phyloP scores from a whole-genome alignment of 2,113 vertebrate species.

The Thamnophis sirtalis region DNA sequence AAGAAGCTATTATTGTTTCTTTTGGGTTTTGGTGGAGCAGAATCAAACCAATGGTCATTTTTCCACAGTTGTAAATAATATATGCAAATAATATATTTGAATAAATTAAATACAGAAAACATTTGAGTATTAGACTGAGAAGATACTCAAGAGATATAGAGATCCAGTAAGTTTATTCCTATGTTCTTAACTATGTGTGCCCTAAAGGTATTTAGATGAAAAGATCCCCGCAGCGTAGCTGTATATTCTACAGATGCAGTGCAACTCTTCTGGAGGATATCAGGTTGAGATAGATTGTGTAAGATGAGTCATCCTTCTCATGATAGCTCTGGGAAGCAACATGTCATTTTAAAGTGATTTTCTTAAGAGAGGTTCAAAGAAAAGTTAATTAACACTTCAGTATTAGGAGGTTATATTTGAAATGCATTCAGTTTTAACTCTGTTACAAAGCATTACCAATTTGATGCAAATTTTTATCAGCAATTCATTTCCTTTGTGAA shows the following conservation, averaged over 20 bases:
- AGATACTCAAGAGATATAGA: background rate
- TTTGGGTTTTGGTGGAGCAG: background rate
- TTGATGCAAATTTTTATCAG: background rate
- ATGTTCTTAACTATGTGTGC: background rate
- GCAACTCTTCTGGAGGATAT: background rate
- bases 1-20: background rate
- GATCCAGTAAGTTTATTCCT: background rate
- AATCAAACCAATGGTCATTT: background rate
- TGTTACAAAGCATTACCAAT: slow-evolving; percentile 12
- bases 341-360: background rate
- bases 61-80: background rate
- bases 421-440: slow-evolving; percentile 26
- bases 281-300: background rate
- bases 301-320: background rate
- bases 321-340: background rate
- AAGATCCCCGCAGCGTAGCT: background rate
- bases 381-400: background rate
- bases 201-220: background rate
- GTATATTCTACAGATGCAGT: background rate
- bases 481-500: slow-evolving; percentile 43
- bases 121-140: background rate
- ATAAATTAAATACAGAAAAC: background rate
- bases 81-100: background rate
- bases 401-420: background rate
- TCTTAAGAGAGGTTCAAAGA: background rate